Evolutionary conservation across 2,888 invertebrate genomes (phyloP).

Genomic region (Keiferia lycopersicella): DNA sequence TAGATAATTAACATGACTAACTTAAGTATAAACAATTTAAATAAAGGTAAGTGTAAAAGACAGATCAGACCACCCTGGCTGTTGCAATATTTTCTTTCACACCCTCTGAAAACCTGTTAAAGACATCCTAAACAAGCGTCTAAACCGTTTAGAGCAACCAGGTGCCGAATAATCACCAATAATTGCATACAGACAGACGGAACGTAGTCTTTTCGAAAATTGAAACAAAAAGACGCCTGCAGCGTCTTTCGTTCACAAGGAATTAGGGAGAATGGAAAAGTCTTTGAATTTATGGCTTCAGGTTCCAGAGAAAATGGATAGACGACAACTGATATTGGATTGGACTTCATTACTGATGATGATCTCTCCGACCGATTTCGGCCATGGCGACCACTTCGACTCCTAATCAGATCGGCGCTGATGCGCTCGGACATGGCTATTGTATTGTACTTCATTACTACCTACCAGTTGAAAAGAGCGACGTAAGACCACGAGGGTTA

Average conservation of each 20-base stretch:
- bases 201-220: conserved; percentile 68
- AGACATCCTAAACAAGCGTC: conserved; percentile 12
- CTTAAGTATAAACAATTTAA: neutral
- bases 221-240: conserved; percentile 55
- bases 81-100: neutral
- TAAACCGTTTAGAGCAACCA: conserved; percentile 57
- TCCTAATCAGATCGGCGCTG: no score
- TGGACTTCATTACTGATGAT: no score
- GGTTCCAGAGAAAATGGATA: no score
- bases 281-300: neutral
- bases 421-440: no score
- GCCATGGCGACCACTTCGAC: no score
- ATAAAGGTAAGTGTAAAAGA: neutral
- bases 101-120: conserved; percentile 13
- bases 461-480: no score
- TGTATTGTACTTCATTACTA: no score
- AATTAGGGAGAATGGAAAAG: neutral
- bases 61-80: neutral
- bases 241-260: conserved; percentile 7
- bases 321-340: no score
- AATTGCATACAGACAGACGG: conserved; percentile 57
- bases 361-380: no score
- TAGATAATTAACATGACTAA: no score
- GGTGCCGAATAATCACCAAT: conserved; percentile 63
- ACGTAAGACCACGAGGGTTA: no score